Evolutionary conservation across 2,888 invertebrate species (phyloP).

Genomic region (Pseudococcus longispinus): DNA sequence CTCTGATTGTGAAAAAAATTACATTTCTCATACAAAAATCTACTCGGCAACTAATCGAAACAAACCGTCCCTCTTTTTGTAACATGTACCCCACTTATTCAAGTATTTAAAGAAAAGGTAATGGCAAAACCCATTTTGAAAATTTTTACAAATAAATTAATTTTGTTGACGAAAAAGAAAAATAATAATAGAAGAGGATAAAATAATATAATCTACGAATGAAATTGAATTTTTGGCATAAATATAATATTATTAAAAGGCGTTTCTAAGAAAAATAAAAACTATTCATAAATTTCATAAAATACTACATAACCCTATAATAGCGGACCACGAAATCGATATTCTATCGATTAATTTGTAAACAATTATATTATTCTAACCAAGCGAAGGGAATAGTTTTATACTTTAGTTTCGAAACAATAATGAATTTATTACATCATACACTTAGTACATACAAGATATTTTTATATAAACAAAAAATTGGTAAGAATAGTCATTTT

Average conservation of each 20-base stretch:
- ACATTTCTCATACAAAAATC: no score
- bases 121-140: not conserved
- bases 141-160: not conserved
- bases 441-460: slow-evolving; percentile 27
- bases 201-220: not conserved
- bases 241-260: not conserved
- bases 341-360: not conserved
- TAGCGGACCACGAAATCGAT: not conserved
- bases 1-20: no score
- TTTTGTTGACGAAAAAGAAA: not conserved
- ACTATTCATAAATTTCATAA: not conserved
- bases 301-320: not conserved
- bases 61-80: no score
- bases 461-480: slow-evolving; percentile 16
- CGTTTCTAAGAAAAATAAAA: not conserved
- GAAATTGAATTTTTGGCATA: not conserved
- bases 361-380: slow-evolving; percentile 8
- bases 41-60: no score
- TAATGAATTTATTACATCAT: slow-evolving; percentile 10
- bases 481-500: slow-evolving; percentile 35
- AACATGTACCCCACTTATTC: no score
- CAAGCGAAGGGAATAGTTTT: not conserved
- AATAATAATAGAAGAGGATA: not conserved
- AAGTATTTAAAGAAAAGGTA: no score
- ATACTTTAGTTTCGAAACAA: not conserved